Evolutionary conservation across 2,888 invertebrate species (phyloP).

Genomic region (Mimachlamys varia): DNA sequence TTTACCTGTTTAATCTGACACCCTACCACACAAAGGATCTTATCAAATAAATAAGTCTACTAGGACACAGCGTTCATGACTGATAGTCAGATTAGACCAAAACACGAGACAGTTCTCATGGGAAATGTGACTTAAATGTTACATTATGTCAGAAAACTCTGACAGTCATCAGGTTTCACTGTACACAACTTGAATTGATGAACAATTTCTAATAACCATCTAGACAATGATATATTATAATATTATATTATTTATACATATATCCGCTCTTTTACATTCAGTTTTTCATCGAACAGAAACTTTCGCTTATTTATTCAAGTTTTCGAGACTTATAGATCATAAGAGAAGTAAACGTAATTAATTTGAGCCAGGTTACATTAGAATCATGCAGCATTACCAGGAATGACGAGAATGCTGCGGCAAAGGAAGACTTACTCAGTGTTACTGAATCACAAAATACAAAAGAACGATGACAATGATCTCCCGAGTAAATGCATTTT

Average conservation of each 20-base stretch:
- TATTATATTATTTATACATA: no score
- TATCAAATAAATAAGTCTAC: no score
- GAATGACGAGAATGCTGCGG: not conserved
- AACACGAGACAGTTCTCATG: not conserved
- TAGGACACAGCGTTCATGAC: no score
- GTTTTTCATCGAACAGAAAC: not conserved
- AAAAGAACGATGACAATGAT: not conserved
- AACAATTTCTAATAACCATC: no score
- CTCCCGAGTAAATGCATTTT: not conserved
- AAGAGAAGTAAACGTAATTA: not conserved
- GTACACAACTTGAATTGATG: no score
- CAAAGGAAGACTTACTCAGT: not conserved
- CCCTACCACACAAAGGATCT: no score
- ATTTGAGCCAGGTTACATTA: not conserved
- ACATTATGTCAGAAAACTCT: not conserved
- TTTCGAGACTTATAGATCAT: not conserved
- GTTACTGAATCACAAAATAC: not conserved
- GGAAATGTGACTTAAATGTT: not conserved
- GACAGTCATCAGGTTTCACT: not conserved
- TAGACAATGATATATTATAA: no score
- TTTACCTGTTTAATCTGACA: no score
- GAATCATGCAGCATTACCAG: not conserved
- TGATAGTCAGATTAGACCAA: no score
- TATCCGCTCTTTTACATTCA: no score
- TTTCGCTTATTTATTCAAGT: not conserved